phyloP scores from a whole-genome alignment of 2,888 invertebrate genomes.

The Clepsis dumicolana region DNA sequence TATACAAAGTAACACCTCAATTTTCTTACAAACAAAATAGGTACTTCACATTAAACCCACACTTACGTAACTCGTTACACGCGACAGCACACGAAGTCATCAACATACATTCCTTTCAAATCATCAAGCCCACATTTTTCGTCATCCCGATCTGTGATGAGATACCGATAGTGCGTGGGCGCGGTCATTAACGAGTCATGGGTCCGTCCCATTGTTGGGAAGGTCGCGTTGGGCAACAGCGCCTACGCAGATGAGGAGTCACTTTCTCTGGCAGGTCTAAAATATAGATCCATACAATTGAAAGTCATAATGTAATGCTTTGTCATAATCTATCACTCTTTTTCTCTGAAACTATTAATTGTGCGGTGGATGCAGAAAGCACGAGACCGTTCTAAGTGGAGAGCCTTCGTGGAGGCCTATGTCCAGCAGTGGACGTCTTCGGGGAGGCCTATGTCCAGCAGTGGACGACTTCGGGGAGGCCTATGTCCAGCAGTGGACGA shows the following conservation, averaged over 20 bases:
- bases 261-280: conserved; percentile 12
- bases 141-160: conserved; percentile 10
- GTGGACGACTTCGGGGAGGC: too few relatives aligned
- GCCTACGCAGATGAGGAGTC: conserved; percentile 5
- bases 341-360: too few relatives aligned
- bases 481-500: too few relatives aligned
- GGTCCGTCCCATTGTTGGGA: conserved; percentile 12
- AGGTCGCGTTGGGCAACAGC: conserved; percentile 25
- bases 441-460: too few relatives aligned
- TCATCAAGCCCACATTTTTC: conserved; percentile 29
- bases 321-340: too few relatives aligned
- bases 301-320: too few relatives aligned
- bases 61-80: neutral
- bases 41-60: neutral
- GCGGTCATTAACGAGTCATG: conserved; percentile 18
- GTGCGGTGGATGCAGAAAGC: too few relatives aligned
- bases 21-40: neutral
- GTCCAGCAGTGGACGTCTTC: too few relatives aligned
- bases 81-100: neutral
- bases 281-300: too few relatives aligned
- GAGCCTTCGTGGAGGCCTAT: too few relatives aligned
- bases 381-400: too few relatives aligned
- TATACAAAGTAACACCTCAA: too few relatives aligned
- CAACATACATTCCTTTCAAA: conserved; percentile 11
- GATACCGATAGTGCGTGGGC: conserved; percentile 23